phyloP scores from a whole-genome alignment of 2,113 vertebrate species.

The Columba livia region DNA sequence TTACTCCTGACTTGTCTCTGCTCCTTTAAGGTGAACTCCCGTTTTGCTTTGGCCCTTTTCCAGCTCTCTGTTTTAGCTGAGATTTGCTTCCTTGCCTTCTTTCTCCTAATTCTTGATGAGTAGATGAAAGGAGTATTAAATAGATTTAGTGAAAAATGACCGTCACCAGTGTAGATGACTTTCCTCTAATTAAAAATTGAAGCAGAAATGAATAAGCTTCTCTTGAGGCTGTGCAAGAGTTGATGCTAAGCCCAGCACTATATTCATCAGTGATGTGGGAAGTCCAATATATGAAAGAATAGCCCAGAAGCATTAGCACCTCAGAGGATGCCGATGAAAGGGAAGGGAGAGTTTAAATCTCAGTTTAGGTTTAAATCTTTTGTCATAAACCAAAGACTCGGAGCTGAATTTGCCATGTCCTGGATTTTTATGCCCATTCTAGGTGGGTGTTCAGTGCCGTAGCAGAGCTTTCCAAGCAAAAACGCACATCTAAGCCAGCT shows the following conservation, averaged over 20 bases:
- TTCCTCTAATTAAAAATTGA: constrained; percentile 54
- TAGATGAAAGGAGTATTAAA: constrained; percentile 17
- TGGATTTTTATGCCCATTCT: not conserved
- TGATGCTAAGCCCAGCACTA: not conserved
- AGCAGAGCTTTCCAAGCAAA: not conserved
- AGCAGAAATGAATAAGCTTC: constrained; percentile 25
- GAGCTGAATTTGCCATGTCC: not conserved
- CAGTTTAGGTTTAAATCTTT: not conserved
- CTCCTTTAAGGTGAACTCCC: not conserved
- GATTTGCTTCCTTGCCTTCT: not conserved
- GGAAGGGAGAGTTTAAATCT: not conserved
- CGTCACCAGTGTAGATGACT: not conserved
- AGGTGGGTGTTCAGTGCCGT: not conserved
- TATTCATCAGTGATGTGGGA: not conserved
- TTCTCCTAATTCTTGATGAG: not conserved
- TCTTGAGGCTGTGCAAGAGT: not conserved
- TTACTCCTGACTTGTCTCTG: not conserved
- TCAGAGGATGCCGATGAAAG: not conserved
- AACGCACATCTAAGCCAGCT: not conserved
- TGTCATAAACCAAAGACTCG: not conserved
- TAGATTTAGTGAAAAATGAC: constrained; percentile 37
- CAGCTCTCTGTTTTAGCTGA: not conserved
- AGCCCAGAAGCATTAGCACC: not conserved
- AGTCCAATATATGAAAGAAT: not conserved
- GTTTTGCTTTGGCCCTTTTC: not conserved